Conservation (phyloP, 2,797 vertebrate species). For the Manis pentadactyla region DNA sequence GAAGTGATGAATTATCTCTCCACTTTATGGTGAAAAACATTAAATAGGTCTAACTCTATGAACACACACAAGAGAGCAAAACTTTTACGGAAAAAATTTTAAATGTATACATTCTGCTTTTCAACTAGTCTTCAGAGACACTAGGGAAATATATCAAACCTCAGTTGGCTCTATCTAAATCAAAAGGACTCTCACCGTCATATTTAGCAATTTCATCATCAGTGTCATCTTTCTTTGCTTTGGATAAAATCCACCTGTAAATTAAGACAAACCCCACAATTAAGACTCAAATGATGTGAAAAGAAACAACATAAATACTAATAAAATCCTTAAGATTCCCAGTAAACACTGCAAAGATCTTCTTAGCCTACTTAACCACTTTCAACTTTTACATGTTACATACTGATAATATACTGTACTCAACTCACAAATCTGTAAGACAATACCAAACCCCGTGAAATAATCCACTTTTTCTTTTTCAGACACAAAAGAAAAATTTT, state of each 20-base stretch:
- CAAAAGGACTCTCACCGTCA: slow-evolving; percentile 90
- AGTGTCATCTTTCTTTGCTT: slow-evolving; percentile 95
- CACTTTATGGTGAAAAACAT: not conserved
- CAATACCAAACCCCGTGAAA: not conserved
- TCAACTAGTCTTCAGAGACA: not conserved
- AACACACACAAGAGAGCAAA: not conserved
- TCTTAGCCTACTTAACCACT: not conserved
- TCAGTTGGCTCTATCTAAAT: not conserved
- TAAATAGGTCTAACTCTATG: slow-evolving; percentile 6
- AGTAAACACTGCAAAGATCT: not conserved
- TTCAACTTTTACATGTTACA: slow-evolving; percentile 9
- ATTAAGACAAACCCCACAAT: slow-evolving; percentile 66
- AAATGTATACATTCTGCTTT: not conserved
- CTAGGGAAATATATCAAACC: not conserved
- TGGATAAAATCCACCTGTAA: slow-evolving; percentile 95
- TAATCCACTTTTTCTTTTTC: not conserved
- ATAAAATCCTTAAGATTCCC: not conserved
- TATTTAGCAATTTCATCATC: slow-evolving; percentile 99
- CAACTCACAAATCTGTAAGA: not conserved
- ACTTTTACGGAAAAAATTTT: not conserved
- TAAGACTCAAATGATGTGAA: slow-evolving; percentile 54
- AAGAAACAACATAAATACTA: slow-evolving; percentile 13
- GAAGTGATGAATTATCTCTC: not conserved
- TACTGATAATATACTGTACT: not conserved
- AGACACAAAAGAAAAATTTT: not conserved